Percentiles rank a stretch among this genome's conserved stretches.
Conservation (phyloP, 2,888 invertebrate genomes). For the Mactromeris polynyma region DNA sequence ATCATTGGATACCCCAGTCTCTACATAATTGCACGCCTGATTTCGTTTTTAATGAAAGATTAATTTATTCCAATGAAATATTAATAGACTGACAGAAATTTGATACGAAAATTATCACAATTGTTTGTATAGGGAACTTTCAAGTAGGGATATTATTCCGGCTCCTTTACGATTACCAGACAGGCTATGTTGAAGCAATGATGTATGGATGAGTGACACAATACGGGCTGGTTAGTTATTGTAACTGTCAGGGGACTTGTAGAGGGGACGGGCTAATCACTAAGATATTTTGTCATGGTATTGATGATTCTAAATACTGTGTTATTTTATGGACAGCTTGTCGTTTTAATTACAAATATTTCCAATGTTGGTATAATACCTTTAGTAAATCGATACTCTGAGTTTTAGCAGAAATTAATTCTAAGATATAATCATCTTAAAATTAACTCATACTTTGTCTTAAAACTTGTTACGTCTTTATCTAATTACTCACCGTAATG, state of each 20-base stretch:
- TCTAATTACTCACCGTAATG: too few relatives aligned
- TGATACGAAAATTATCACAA: constrained; percentile 17
- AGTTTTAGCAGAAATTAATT: too few relatives aligned
- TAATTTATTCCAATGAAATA: constrained; percentile 31
- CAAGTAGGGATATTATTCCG: background rate
- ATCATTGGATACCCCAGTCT: constrained; percentile 1
- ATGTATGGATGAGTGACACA: background rate
- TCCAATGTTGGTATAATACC: background rate
- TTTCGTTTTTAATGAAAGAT: constrained; percentile 34
- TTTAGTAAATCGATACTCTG: too few relatives aligned
- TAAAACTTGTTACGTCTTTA: too few relatives aligned
- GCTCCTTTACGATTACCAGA: background rate
- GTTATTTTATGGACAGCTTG: background rate
- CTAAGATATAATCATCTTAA: too few relatives aligned
- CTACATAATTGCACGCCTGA: constrained; percentile 16
- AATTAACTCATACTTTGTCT: too few relatives aligned
- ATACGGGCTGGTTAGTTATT: constrained; percentile 4
- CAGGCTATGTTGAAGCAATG: background rate
- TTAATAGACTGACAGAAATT: constrained; percentile 21
- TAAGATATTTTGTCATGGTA: background rate
- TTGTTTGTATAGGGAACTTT: background rate
- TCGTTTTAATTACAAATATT: background rate
- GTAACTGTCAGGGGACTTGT: background rate
- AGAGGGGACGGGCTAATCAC: constrained; percentile 10
- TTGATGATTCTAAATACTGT: background rate